Evolutionary conservation across 1,140 invertebrate genomes (phyloP), one percentile per base, ranked within the genome.

Genomic region (Acromyrmex echinatior): DNA sequence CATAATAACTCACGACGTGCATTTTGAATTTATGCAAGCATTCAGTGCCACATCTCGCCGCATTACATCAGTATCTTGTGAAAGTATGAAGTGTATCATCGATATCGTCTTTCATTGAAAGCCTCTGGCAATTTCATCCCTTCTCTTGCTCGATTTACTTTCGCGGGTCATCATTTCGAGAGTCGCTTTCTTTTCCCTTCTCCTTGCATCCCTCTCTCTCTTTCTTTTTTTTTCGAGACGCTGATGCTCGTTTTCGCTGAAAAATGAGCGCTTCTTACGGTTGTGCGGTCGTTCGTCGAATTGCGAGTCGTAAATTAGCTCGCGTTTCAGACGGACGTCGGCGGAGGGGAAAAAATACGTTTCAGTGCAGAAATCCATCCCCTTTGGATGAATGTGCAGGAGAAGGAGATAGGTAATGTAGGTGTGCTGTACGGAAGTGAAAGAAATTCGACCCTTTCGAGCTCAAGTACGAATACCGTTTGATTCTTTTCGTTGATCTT

Each of bases 211-310:
- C 39, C 39, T 35, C 84, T 51, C 73, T 39, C 21, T 45, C 21
- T 56, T 5, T 18, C 18, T 56, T 86, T 91, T 90, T 87, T 84
- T 74, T 31, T 39, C 49, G 53, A 60, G 86, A 91, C 53, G 88
- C 80, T 89, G 86, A 89, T 89, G 91, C 86, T 91, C 92, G 89
- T 92, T 90, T 82, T 88, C 87, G 74, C 76, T 92, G 87, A 93
- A 92, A 92, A 92, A 93, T 92, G 92, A 86, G 71, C 85, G 77
- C 68, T 93, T 93, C 89, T 90, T 91, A 84, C 70, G 58, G 53
- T 45, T 58, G 63, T 58, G 62, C 31, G 39, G 62, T 79, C 86
- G 73, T 91, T 89, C 76, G 89, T 84, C 86, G 86, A 89, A 92
- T 90, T 88, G 89, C 86, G 70, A 60, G 28, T 78, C 78, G 85